Conservation (phyloP, 2,113 vertebrate genomes). For the Chaetodon trifascialis region DNA sequence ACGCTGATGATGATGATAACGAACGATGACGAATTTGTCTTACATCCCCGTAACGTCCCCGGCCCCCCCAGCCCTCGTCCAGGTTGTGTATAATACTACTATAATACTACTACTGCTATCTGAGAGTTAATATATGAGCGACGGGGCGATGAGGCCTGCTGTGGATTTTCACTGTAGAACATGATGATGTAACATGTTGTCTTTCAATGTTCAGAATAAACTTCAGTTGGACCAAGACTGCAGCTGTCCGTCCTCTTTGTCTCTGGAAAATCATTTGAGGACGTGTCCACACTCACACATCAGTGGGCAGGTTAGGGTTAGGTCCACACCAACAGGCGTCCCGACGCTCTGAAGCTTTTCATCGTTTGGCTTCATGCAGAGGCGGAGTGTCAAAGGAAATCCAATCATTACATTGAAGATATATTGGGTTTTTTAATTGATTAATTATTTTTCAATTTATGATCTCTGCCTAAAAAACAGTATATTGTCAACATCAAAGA, state of each 20-base stretch:
- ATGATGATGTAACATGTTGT: conserved; percentile 81
- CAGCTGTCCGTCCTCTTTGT: background rate
- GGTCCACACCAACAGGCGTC: too few species aligned
- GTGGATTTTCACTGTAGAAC: conserved; percentile 83
- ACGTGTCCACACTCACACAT: background rate
- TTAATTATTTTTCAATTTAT: background rate
- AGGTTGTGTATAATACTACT: conserved; percentile 75
- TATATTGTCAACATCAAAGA: too few species aligned
- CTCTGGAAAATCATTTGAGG: background rate
- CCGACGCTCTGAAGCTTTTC: too few species aligned
- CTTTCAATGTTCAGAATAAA: conserved; percentile 87
- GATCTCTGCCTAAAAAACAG: background rate
- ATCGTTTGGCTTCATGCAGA: too few species aligned
- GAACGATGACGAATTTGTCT: conserved; percentile 41
- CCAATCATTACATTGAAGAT: too few species aligned
- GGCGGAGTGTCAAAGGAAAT: too few species aligned
- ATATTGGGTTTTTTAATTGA: too few species aligned
- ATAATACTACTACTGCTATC: conserved; percentile 74
- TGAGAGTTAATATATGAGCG: conserved; percentile 84
- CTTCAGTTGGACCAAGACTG: conserved; percentile 82
- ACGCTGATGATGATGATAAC: conserved; percentile 22
- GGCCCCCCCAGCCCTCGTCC: conserved; percentile 1
- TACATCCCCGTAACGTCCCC: background rate
- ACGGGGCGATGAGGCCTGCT: conserved; percentile 67
- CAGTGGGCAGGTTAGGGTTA: background rate